Conservation (phyloP, 1,140 invertebrate genomes). For the Cydia fagiglandana region DNA sequence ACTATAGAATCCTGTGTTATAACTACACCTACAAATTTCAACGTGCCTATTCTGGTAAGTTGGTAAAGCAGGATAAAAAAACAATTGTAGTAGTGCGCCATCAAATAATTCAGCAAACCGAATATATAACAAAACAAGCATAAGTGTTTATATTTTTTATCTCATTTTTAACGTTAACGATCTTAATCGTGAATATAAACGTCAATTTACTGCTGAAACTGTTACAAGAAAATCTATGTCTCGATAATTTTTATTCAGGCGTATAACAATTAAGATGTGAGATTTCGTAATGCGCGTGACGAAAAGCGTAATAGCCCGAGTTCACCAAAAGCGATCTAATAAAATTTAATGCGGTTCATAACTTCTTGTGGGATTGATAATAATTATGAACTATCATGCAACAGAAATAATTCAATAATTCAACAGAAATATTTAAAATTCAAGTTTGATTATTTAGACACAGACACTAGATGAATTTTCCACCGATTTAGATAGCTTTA, state of each 20-base stretch:
- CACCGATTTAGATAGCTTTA: too few relatives aligned
- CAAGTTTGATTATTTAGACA: too few relatives aligned
- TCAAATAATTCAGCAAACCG: not conserved
- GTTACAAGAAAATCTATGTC: not conserved
- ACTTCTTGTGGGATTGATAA: not conserved
- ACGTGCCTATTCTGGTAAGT: not conserved
- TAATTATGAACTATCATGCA: constrained; percentile 8
- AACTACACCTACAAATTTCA: not conserved
- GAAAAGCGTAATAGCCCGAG: constrained; percentile 24
- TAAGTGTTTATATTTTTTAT: not conserved
- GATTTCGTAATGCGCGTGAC: constrained; percentile 25
- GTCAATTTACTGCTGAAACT: constrained; percentile 19
- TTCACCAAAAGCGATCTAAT: constrained; percentile 25
- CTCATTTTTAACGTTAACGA: constrained; percentile 3
- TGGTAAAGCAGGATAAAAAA: too few relatives aligned
- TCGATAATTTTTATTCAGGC: constrained; percentile 13
- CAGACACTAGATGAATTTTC: too few relatives aligned
- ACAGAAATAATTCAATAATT: too few relatives aligned
- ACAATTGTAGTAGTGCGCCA: too few relatives aligned
- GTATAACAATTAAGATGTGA: constrained; percentile 14
- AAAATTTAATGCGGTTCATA: not conserved
- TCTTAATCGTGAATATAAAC: constrained; percentile 14
- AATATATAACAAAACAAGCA: not conserved
- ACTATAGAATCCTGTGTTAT: not conserved
- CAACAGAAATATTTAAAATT: too few relatives aligned